phyloP scores from a whole-genome alignment of 2,797 vertebrate genomes.

The Lemur catta region DNA sequence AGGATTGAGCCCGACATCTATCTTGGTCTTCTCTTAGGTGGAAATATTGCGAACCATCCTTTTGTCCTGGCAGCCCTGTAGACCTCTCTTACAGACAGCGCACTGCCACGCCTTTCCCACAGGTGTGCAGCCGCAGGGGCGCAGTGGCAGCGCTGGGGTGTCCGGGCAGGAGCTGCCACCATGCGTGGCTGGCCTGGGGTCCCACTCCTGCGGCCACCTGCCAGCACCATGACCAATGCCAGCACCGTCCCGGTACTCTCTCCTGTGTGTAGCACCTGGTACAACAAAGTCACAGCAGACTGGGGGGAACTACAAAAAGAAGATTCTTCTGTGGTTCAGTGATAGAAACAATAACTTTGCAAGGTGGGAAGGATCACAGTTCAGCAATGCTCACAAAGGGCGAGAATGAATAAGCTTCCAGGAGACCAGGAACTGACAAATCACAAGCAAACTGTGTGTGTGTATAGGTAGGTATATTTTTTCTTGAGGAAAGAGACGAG shows the following conservation, averaged over 20 bases:
- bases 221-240: not conserved
- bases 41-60: not conserved
- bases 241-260: not conserved
- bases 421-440: not conserved
- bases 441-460: not conserved
- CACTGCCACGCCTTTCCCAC: too few species aligned
- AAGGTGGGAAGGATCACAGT: not conserved
- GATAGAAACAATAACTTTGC: not conserved
- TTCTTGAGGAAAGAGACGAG: not conserved
- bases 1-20: not conserved
- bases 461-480: not conserved
- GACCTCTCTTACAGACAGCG: not conserved
- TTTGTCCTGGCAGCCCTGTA: too few species aligned
- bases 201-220: too few species aligned
- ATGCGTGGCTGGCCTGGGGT: accelerated
- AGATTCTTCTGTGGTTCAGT: not conserved
- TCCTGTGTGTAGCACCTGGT: not conserved
- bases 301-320: not conserved
- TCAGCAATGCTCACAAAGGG: too few species aligned
- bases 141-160: not conserved
- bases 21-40: not conserved
- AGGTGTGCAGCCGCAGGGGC: not conserved
- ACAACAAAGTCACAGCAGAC: not conserved
- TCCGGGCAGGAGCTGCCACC: accelerated
- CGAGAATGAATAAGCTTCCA: not conserved